These are phyloP conservation scores for Caenorhabditis sp. DNA, from an alignment of 2,888 invertebrate species.

Conservation along the genomic window DNA sequence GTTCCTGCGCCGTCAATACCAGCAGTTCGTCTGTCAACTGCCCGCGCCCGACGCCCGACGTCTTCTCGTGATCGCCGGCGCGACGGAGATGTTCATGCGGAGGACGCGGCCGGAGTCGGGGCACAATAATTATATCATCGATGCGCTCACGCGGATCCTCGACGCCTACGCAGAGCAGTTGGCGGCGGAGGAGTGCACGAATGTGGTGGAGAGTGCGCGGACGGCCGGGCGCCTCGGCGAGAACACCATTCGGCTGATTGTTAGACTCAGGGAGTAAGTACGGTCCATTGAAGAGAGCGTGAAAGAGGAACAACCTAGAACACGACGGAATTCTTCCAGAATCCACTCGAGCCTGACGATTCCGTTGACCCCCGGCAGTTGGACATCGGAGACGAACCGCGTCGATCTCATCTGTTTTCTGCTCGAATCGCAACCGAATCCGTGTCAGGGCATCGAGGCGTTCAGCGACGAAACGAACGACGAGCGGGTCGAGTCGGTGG, in stretches of 20 bases:
- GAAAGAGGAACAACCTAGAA: background rate
- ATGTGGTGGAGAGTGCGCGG: slow-evolving; percentile 14
- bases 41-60: slow-evolving; percentile 32
- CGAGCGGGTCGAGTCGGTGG: slow-evolving; percentile 3
- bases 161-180: slow-evolving; percentile 12
- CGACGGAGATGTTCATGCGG: slow-evolving; percentile 20
- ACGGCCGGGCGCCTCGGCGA: slow-evolving; percentile 8
- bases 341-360: slow-evolving; percentile 8
- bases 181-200: slow-evolving; percentile 23
- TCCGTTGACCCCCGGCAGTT: slow-evolving; percentile 16
- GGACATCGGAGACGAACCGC: slow-evolving; percentile 37
- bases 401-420: slow-evolving; percentile 27
- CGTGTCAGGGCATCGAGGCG: slow-evolving; percentile 4
- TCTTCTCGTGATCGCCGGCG: slow-evolving; percentile 39
- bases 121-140: background rate
- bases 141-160: slow-evolving; percentile 22
- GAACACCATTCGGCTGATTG: slow-evolving; percentile 19
- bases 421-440: slow-evolving; percentile 10
- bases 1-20: slow-evolving; percentile 30
- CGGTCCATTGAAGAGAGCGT: background rate
- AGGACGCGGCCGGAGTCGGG: background rate
- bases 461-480: slow-evolving; percentile 16
- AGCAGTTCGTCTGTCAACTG: slow-evolving; percentile 25
- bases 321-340: background rate
- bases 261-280: slow-evolving; percentile 13